Base-by-base conservation (phyloP, 2,888 invertebrate species). In the Epicampocera succincta region DNA sequence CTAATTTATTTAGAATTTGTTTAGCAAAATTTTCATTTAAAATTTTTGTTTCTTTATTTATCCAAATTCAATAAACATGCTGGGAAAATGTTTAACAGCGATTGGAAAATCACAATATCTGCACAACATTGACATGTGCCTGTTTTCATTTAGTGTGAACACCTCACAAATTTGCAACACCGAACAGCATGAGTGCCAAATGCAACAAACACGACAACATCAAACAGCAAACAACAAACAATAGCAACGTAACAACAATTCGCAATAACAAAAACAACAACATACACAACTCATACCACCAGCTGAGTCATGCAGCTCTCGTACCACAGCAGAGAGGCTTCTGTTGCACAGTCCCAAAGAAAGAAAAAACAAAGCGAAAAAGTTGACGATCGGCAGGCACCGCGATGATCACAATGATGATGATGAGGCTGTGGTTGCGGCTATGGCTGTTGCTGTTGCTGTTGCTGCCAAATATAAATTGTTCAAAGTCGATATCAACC, bases 91-190 rank as follows among this genome's bases (percentile, higher is more conserved):
- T 13, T 19, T 33, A 29, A 46, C n/a, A 25, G 8, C 13, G 12
- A 44, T 19, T 46, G 50, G 17, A 61, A 25, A 33, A 13, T n/a
- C n/a, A n/a, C n/a, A 17, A 15, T 15, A 46, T n/a, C n/a, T n/a
- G n/a, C 33, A 5, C 58, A 80, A 69, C 75, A 81, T 75, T 79
- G 83, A 80, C 76, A 82, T 82, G 82, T 82, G 82, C 71, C 82
- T 74, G 78, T 78, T 81, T 78, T 38, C 60, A 71, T 82, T 75
- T 78, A 66, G 82, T 82, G 82, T 82, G 82, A 82, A 82, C 82
- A 82, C 44, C 82, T 82, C 74, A 78, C 82, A 82, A 78, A 82
- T 82, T 82, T 82, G 82, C 82, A 82, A 82, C 82, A 74, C 63
- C 74, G 33, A 82, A 82, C 82, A 82, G 82, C 82, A 72, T 82